phyloP scores from a whole-genome alignment of 2,888 invertebrate species.

The Ecliptopera silaceata region DNA sequence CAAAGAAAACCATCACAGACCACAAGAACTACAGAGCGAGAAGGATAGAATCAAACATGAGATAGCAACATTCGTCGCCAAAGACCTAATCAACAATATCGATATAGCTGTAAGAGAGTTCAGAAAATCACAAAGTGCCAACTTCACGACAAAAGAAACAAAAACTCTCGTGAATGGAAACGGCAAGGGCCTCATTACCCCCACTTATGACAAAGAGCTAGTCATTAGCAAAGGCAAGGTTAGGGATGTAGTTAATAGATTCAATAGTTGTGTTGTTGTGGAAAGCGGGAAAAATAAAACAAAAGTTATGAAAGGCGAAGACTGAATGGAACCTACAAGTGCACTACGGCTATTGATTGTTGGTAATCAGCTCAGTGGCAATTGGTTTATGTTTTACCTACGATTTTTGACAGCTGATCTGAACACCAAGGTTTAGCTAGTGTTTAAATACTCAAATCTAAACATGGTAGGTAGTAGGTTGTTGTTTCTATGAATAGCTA shows the following conservation, averaged over 20 bases:
- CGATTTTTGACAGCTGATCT: too few relatives aligned
- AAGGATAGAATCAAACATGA: conserved; percentile 75
- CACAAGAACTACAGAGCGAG: conserved; percentile 64
- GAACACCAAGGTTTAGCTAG: too few relatives aligned
- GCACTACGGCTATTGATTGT: too few relatives aligned
- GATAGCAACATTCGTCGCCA: conserved; percentile 75
- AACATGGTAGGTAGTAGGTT: too few relatives aligned
- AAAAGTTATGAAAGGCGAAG: conserved; percentile 57
- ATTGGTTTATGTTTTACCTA: too few relatives aligned
- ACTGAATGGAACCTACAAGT: conserved; percentile 41
- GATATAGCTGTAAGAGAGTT: conserved; percentile 72
- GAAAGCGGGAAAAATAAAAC: conserved; percentile 40
- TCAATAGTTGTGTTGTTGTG: conserved; percentile 61
- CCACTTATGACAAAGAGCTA: conserved; percentile 72
- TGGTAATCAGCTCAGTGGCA: too few relatives aligned
- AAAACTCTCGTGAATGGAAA: conserved; percentile 60
- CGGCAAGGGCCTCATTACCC: conserved; percentile 64
- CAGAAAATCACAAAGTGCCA: conserved; percentile 69
- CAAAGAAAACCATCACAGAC: conserved; percentile 52
- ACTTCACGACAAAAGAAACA: conserved; percentile 48
- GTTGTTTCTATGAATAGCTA: too few relatives aligned
- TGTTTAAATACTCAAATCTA: too few relatives aligned
- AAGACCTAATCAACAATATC: conserved; percentile 74
- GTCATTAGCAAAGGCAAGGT: conserved; percentile 78
- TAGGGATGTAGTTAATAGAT: conserved; percentile 74